Conservation (phyloP, 2,797 vertebrate genomes). For the Acanthis flammea region DNA sequence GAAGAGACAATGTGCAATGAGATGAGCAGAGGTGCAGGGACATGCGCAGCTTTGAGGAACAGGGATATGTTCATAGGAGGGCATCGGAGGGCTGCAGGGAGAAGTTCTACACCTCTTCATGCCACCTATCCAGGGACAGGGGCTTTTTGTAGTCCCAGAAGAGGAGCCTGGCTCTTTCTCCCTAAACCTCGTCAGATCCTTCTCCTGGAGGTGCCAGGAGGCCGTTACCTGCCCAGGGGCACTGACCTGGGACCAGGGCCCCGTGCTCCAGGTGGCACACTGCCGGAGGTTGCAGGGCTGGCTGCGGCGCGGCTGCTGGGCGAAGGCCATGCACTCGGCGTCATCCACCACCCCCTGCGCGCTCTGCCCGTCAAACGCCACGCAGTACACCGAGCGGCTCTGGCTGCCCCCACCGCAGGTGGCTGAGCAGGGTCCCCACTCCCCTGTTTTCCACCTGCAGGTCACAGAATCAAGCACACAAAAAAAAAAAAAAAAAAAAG, state of each 20-base stretch:
- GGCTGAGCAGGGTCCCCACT: constrained; percentile 88
- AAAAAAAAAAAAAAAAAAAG: neutral
- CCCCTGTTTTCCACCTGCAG: constrained; percentile 86
- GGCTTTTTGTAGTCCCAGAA: neutral
- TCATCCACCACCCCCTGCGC: constrained; percentile 80
- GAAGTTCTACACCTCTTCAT: neutral
- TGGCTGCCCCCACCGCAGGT: constrained; percentile 89
- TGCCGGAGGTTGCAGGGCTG: constrained; percentile 85
- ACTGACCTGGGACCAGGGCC: constrained; percentile 86
- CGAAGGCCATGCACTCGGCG: constrained; percentile 77
- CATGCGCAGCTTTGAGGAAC: neutral
- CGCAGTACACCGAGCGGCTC: constrained; percentile 86
- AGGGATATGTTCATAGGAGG: neutral
- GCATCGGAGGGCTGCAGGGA: neutral
- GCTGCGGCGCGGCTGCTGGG: constrained; percentile 76
- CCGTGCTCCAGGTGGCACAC: constrained; percentile 80
- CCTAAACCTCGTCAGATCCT: neutral
- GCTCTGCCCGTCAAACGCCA: constrained; percentile 76
- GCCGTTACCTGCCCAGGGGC: neutral
- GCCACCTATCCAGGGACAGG: neutral
- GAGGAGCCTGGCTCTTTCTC: neutral
- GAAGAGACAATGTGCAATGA: neutral
- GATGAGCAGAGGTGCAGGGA: neutral
- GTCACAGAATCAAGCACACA: neutral
- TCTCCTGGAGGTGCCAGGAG: too few species aligned